phyloP scores from a whole-genome alignment of 23 tunicate genomes.

The Halocynthia roretzi region DNA sequence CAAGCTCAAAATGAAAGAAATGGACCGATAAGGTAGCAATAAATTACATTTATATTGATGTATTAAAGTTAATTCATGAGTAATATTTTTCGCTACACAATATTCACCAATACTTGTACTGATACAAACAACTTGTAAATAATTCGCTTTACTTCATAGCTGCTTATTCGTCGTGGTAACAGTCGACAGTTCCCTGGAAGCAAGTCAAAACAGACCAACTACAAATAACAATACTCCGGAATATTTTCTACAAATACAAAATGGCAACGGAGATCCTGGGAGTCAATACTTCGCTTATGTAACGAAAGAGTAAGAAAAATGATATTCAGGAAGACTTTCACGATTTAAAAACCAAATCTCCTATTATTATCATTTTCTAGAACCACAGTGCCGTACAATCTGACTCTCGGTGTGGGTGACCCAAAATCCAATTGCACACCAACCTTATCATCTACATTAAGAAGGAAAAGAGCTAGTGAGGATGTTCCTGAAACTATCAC shows the following conservation, averaged over 20 bases:
- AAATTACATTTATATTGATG: too few species aligned
- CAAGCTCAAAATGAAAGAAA: neutral
- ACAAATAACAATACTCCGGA: neutral
- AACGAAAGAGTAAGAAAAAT: neutral
- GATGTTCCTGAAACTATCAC: neutral
- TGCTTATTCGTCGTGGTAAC: slow-evolving; percentile 13
- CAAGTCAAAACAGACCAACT: neutral
- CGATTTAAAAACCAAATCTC: neutral
- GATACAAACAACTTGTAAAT: too few species aligned
- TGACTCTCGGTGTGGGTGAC: neutral
- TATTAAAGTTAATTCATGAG: too few species aligned
- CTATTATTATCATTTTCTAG: neutral
- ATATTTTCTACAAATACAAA: too few species aligned
- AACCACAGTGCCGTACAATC: neutral
- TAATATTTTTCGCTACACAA: too few species aligned
- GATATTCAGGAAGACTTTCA: neutral
- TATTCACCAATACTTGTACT: too few species aligned
- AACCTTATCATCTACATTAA: neutral
- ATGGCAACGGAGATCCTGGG: neutral
- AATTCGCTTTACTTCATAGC: neutral
- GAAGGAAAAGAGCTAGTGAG: neutral
- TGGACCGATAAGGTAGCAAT: slow-evolving; percentile 12
- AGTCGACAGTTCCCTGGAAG: neutral
- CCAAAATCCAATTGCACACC: neutral
- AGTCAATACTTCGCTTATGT: slow-evolving; percentile 12